phyloP scores from a whole-genome alignment of 2,113 vertebrate species.

The Platichthys stellatus region DNA sequence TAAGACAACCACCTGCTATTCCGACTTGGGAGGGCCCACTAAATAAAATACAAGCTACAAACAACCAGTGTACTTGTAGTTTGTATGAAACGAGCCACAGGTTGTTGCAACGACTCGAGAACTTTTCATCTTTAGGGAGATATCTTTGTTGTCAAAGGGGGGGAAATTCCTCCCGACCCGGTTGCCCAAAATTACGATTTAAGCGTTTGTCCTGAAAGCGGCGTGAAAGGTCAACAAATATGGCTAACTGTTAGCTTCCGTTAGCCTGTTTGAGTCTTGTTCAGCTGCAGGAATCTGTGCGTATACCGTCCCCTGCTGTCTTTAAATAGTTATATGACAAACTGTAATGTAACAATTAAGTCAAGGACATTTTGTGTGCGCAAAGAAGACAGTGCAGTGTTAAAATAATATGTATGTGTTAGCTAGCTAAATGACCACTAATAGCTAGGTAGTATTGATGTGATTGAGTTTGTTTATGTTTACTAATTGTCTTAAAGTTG shows the following conservation, averaged over 20 bases:
- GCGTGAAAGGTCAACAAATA: conserved; percentile 20
- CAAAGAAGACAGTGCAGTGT: neutral
- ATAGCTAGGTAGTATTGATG: conserved; percentile 14
- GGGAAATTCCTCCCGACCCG: neutral
- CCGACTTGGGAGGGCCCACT: neutral
- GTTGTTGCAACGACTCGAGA: neutral
- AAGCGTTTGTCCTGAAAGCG: neutral
- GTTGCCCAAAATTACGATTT: neutral
- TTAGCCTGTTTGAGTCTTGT: neutral
- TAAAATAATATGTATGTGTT: neutral
- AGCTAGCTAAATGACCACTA: neutral
- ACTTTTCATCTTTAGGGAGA: neutral
- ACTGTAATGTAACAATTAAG: neutral
- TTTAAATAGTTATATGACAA: neutral
- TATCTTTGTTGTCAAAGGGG: neutral
- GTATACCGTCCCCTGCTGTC: neutral
- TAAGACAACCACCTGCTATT: neutral
- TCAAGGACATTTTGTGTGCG: neutral
- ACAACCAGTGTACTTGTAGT: neutral
- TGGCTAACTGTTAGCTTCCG: conserved; percentile 7
- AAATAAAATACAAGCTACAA: neutral
- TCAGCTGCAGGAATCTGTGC: conserved; percentile 2
- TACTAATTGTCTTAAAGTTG: neutral
- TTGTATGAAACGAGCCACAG: neutral
- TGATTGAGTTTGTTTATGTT: conserved; percentile 5